Evolutionary conservation across 2,888 invertebrate genomes (phyloP).

Genomic region (Vesta saturnalis): DNA sequence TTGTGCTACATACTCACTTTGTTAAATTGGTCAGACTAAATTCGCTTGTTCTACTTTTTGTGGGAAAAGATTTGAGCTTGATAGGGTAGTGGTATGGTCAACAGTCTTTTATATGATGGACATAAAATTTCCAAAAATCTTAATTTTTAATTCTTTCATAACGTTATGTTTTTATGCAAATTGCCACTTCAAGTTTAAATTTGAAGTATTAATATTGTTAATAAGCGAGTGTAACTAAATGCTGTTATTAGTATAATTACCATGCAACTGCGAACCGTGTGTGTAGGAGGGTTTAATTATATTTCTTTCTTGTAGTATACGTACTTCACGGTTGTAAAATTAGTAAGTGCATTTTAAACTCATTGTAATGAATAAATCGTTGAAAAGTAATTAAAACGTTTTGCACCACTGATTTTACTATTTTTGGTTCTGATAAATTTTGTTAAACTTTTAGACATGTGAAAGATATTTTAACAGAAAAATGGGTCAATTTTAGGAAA

Average conservation of each 20-base stretch:
- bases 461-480: too few species aligned
- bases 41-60: conserved; percentile 11
- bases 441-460: background rate
- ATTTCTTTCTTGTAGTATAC: background rate
- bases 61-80: background rate
- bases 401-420: background rate
- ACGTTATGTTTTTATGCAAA: background rate
- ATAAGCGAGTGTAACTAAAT: conserved; percentile 3
- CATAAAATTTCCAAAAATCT: background rate
- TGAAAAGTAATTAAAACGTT: too few species aligned
- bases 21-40: conserved; percentile 13
- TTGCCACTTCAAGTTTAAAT: background rate
- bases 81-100: background rate
- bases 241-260: conserved; percentile 6
- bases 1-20: conserved; percentile 13
- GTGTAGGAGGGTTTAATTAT: conserved; percentile 10
- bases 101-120: too few species aligned
- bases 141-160: too few species aligned
- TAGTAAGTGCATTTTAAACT: background rate
- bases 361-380: background rate
- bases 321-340: background rate
- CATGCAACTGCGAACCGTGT: background rate
- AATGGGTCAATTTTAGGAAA: too few species aligned
- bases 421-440: background rate
- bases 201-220: background rate